Conservation (phyloP, 1,140 invertebrate species). For the Drosophila ohnishii region DNA sequence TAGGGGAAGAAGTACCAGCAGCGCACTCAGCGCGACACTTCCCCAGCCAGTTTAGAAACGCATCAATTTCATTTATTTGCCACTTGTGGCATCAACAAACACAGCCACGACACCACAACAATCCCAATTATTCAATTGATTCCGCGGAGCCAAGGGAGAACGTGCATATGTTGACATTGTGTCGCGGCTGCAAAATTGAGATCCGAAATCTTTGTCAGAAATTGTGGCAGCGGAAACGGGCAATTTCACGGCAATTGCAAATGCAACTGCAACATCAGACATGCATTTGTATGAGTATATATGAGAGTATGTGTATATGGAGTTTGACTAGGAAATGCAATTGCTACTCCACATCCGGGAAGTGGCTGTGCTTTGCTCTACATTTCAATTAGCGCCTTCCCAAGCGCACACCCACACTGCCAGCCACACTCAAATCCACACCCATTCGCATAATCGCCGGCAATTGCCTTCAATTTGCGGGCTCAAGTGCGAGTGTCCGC, state of each 20-base stretch:
- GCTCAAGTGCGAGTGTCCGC: slow-evolving; percentile 40
- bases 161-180: slow-evolving; percentile 48
- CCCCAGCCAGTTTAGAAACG: slow-evolving; percentile 50
- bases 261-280: slow-evolving; percentile 12
- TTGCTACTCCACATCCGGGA: slow-evolving; percentile 54
- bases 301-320: slow-evolving; percentile 16
- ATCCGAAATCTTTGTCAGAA: slow-evolving; percentile 45
- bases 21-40: slow-evolving; percentile 32
- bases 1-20: slow-evolving; percentile 38
- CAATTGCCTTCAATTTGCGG: slow-evolving; percentile 65
- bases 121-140: slow-evolving; percentile 80
- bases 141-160: slow-evolving; percentile 37
- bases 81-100: slow-evolving; percentile 70
- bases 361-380: slow-evolving; percentile 51
- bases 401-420: background rate
- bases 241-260: slow-evolving; percentile 42
- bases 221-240: slow-evolving; percentile 54
- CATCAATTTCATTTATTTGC: slow-evolving; percentile 81
- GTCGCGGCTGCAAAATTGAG: slow-evolving; percentile 13
- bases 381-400: slow-evolving; percentile 67
- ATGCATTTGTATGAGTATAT: slow-evolving; percentile 5
- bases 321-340: slow-evolving; percentile 54
- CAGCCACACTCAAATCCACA: slow-evolving; percentile 21
- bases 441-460: slow-evolving; percentile 50
- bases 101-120: slow-evolving; percentile 49